phyloP scores from a whole-genome alignment of 2,888 invertebrate species.

The Hofmannophila pseudospretella region DNA sequence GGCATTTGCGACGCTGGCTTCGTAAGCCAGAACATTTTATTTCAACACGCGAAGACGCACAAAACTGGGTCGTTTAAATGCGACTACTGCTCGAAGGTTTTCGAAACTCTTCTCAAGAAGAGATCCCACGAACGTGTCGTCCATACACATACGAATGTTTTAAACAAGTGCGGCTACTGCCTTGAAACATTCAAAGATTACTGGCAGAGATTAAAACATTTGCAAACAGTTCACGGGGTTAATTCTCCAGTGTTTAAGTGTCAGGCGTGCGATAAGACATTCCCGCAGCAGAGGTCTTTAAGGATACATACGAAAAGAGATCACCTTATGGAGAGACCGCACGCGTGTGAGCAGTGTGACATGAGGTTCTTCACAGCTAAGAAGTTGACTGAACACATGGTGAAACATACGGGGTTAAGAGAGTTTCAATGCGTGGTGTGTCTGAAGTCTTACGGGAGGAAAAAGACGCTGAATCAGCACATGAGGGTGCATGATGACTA shows the following conservation, averaged over 20 bases:
- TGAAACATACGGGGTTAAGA: constrained; percentile 41
- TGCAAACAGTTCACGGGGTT: constrained; percentile 20
- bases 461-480: constrained; percentile 48
- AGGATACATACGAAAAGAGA: constrained; percentile 42
- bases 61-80: constrained; percentile 23
- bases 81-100: constrained; percentile 24
- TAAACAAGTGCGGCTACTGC: constrained; percentile 26
- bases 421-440: constrained; percentile 46
- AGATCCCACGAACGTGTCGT: constrained; percentile 28
- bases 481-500: constrained; percentile 27
- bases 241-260: constrained; percentile 30
- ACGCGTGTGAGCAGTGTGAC: constrained; percentile 36
- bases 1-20: constrained; percentile 31
- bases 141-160: constrained; percentile 21
- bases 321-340: constrained; percentile 43
- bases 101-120: constrained; percentile 20
- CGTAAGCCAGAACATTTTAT: constrained; percentile 25
- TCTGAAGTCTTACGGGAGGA: constrained; percentile 37
- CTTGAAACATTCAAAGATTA: constrained; percentile 21
- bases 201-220: constrained; percentile 20
- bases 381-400: constrained; percentile 40
- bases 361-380: constrained; percentile 42
- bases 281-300: constrained; percentile 34
- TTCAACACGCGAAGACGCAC: constrained; percentile 27
- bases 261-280: constrained; percentile 41